phyloP scores from a whole-genome alignment of 2,888 invertebrate genomes.

The Drosophila neonasuta region DNA sequence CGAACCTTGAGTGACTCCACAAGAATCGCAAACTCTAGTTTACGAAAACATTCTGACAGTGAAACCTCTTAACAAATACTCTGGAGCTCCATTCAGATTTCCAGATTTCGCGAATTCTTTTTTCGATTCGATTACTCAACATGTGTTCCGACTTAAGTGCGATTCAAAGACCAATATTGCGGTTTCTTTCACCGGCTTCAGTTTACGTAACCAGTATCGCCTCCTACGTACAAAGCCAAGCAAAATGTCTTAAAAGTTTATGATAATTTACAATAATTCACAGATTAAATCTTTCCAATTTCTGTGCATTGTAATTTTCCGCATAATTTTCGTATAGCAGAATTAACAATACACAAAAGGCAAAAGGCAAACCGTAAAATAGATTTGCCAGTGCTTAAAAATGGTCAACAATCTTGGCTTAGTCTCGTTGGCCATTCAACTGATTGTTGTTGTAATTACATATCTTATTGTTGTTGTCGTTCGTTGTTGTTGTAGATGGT shows the following conservation, averaged over 20 bases:
- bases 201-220: conserved; percentile 12
- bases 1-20: conserved; percentile 23
- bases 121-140: conserved; percentile 13
- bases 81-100: conserved; percentile 15
- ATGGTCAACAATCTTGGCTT: conserved; percentile 58
- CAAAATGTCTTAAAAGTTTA: conserved; percentile 6
- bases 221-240: conserved; percentile 22
- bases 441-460: conserved; percentile 34
- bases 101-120: not conserved
- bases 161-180: conserved; percentile 3
- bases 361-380: conserved; percentile 24
- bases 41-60: conserved; percentile 5
- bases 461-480: conserved; percentile 39
- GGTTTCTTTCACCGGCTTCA: conserved; percentile 16
- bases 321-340: conserved; percentile 49
- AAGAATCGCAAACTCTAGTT: conserved; percentile 4
- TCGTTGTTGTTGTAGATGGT: conserved; percentile 40
- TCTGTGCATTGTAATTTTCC: conserved; percentile 61
- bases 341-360: conserved; percentile 15
- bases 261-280: conserved; percentile 31
- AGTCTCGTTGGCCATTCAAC: conserved; percentile 25
- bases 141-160: conserved; percentile 15
- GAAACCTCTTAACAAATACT: conserved; percentile 11
- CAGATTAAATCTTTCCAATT: conserved; percentile 54
- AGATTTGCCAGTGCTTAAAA: conserved; percentile 29